Evolutionary conservation across 2,888 invertebrate genomes (phyloP).

Genomic region (Dolichomitus sp.): DNA sequence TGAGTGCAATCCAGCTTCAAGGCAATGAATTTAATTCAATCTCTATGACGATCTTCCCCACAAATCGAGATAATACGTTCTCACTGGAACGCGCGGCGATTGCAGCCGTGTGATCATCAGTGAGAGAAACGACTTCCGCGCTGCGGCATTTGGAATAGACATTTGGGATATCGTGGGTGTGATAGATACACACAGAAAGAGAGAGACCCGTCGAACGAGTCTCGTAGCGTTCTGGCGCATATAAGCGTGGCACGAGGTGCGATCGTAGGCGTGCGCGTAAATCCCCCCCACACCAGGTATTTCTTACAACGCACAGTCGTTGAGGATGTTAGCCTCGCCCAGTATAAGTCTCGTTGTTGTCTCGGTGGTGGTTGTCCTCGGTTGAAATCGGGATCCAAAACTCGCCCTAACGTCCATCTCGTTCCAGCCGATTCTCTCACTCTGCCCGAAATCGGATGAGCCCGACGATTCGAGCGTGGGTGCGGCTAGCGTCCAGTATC

Average conservation of each 20-base stretch:
- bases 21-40: constrained; percentile 61
- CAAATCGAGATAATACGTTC: constrained; percentile 48
- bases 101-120: constrained; percentile 62
- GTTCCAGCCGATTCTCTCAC: constrained; percentile 10
- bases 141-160: constrained; percentile 63
- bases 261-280: constrained; percentile 69
- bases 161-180: constrained; percentile 68
- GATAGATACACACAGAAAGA: constrained; percentile 61
- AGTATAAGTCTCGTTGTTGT: constrained; percentile 49
- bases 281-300: constrained; percentile 62
- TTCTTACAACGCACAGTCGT: constrained; percentile 62
- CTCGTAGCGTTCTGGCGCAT: constrained; percentile 20
- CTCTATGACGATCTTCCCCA: constrained; percentile 35
- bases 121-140: constrained; percentile 67
- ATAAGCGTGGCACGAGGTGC: constrained; percentile 42
- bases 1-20: neutral
- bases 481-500: constrained; percentile 57
- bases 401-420: neutral
- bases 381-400: constrained; percentile 42
- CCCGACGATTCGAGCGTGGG: constrained; percentile 49
- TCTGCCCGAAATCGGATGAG: constrained; percentile 55
- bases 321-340: constrained; percentile 64
- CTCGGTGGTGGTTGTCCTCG: constrained; percentile 44
- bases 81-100: constrained; percentile 33
- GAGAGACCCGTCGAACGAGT: constrained; percentile 49